These are phyloP conservation scores for Pecten maximus DNA, from an alignment of 2,888 invertebrate species.

Conservation along the genomic window DNA sequence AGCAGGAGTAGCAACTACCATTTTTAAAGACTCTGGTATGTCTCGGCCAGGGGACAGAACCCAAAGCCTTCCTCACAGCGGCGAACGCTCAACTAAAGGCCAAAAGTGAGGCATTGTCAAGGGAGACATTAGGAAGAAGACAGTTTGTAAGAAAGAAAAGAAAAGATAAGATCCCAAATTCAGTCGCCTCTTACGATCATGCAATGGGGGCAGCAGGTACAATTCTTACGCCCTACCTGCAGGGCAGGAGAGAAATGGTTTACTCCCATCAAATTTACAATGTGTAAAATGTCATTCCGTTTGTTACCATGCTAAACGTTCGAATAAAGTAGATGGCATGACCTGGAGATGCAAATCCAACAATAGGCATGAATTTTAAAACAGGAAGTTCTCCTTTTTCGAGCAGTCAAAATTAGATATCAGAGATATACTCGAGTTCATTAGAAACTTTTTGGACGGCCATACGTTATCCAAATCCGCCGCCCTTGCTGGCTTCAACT, in stretches of 20 bases:
- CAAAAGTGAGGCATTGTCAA: no score
- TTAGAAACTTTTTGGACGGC: conserved; percentile 43
- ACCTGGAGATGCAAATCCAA: background rate
- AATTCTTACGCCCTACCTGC: no score
- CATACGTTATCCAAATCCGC: conserved; percentile 41
- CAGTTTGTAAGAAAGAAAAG: no score
- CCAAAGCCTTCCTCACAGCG: no score
- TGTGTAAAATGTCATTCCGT: background rate
- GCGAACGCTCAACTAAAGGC: no score
- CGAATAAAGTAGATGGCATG: background rate
- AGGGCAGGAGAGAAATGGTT: background rate
- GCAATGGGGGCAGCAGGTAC: no score
- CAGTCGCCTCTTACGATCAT: no score
- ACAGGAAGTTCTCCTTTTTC: conserved; percentile 47
- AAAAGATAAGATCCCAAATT: no score
- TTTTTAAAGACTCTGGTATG: no score
- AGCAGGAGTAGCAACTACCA: no score
- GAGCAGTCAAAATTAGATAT: conserved; percentile 40
- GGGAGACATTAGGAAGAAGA: no score
- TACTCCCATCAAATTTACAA: background rate
- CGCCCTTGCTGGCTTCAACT: conserved; percentile 43
- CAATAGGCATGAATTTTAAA: background rate
- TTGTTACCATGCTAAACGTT: background rate
- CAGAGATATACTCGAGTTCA: conserved; percentile 45
- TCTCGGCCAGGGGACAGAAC: no score